Base-by-base conservation (phyloP, 2,888 invertebrate species). In the Protodeltote pygarga region DNA sequence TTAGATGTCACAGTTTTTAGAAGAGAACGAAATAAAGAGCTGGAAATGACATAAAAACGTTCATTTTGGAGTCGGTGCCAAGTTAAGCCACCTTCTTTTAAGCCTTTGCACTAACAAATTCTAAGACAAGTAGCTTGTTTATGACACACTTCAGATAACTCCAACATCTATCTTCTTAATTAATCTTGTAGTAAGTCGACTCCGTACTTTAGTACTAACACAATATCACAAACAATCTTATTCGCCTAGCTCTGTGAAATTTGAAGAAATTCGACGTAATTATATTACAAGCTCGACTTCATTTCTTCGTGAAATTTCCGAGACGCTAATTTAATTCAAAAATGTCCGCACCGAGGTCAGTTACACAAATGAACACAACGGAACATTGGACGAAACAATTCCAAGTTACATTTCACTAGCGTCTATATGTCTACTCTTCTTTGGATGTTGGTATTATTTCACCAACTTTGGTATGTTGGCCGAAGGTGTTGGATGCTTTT, bases 371-470 rank as follows among this genome's bases (percentile, higher is more conserved):
- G 49, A 57, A 63, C 59, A 51, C 44, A 63, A 61, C 53, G 31
- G 48, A 57, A 51, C 62, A 54, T 65, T 62, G 53, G 49, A 35
- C 37, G 51, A 54, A 63, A 65, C 51, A 73, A 63, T 60, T 65
- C 20, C 46, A 51, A 60, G 35, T 29, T 46, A 53, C 54, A 62
- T 63, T 65, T 59, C 33, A 55, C 35, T 34, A 53, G 48, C 60
- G 34, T 57, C 58, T 55, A 55, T 53, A 27, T 20, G 23, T 40
- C 46, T 46, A 16, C 40, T 64, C 45, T 47, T 35, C 20, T 32
- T 40, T 50, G 15, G 11, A 10, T 8, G n/a, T 44, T 40, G 39
- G 37, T 16, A 14, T 13, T 13, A 32, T 11, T 17, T 5, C 13
- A 16, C 40, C 21, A 55, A 62, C 3, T 10, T 61, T 53, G 45